Percentiles rank a stretch among this genome's conserved stretches.
These are phyloP conservation scores for Dryobota labecula DNA, from an alignment of 2,888 invertebrate genomes.

Conservation along the genomic window DNA sequence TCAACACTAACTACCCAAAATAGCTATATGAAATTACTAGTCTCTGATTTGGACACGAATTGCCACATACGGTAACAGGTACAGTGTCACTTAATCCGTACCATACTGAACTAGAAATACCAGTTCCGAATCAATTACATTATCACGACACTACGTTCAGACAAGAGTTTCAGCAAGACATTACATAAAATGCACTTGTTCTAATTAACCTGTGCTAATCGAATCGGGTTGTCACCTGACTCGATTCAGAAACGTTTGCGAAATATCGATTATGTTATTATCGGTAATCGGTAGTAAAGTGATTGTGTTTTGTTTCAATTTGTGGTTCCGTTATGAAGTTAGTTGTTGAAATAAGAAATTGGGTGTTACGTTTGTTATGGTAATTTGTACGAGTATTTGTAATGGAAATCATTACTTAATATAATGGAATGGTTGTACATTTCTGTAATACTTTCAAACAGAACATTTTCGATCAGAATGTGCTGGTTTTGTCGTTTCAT, in stretches of 20 bases:
- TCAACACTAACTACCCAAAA: conserved; percentile 25
- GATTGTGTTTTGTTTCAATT: conserved; percentile 49
- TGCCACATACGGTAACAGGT: conserved; percentile 54
- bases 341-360: conserved; percentile 36
- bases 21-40: conserved; percentile 44
- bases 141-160: conserved; percentile 52
- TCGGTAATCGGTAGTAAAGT: conserved; percentile 27
- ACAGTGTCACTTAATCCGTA: conserved; percentile 63
- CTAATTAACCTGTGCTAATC: conserved; percentile 64
- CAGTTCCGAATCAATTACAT: conserved; percentile 58
- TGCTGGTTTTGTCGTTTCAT: not conserved
- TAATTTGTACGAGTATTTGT: conserved; percentile 4
- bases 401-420: conserved; percentile 5
- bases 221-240: conserved; percentile 68
- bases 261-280: conserved; percentile 57
- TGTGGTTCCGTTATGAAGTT: conserved; percentile 34
- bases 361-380: conserved; percentile 33
- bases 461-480: not conserved
- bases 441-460: not conserved
- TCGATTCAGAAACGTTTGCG: conserved; percentile 56
- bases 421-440: not conserved
- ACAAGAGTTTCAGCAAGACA: conserved; percentile 53
- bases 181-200: conserved; percentile 75
- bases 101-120: conserved; percentile 59
- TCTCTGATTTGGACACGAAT: conserved; percentile 48